Conservation (phyloP, 2,888 invertebrate species). For the Netelia virgata region DNA sequence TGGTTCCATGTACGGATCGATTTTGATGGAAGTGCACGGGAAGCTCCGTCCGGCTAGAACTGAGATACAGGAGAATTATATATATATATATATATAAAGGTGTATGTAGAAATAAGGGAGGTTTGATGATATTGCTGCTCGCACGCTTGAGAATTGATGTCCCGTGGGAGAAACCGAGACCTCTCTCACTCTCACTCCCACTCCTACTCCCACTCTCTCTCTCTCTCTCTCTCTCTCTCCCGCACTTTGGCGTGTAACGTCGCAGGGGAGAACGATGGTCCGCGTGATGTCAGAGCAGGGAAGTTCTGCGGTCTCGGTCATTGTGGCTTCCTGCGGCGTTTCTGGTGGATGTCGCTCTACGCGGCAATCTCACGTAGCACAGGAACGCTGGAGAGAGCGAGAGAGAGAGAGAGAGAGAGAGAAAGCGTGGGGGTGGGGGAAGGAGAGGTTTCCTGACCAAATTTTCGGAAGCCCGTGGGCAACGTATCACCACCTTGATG, state of each 20-base stretch:
- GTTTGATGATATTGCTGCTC: conserved; percentile 22
- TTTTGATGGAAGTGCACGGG: conserved; percentile 30
- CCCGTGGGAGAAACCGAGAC: conserved; percentile 28
- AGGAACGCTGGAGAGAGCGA: background rate
- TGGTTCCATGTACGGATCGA: conserved; percentile 33
- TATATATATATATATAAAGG: conserved; percentile 14
- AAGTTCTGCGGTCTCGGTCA: conserved; percentile 60
- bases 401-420: background rate
- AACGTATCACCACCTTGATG: conserved; percentile 29
- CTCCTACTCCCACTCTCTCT: too few species aligned
- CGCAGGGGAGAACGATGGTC: conserved; percentile 33
- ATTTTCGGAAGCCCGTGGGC: conserved; percentile 21
- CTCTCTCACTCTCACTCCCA: too few species aligned
- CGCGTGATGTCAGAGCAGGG: conserved; percentile 56
- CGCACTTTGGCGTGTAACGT: background rate
- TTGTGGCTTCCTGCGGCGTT: conserved; percentile 44
- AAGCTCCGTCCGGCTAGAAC: background rate
- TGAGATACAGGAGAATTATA: conserved; percentile 3
- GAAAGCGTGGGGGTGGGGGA: too few species aligned
- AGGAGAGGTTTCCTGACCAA: conserved; percentile 2
- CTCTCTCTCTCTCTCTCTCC: too few species aligned
- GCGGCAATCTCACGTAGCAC: conserved; percentile 30
- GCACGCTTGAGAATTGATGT: conserved; percentile 35
- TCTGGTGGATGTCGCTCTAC: conserved; percentile 17
- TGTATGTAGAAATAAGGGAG: conserved; percentile 17